Evolutionary conservation across 2,113 vertebrate genomes (phyloP).

Genomic region (Hippocampus mohnikei): DNA sequence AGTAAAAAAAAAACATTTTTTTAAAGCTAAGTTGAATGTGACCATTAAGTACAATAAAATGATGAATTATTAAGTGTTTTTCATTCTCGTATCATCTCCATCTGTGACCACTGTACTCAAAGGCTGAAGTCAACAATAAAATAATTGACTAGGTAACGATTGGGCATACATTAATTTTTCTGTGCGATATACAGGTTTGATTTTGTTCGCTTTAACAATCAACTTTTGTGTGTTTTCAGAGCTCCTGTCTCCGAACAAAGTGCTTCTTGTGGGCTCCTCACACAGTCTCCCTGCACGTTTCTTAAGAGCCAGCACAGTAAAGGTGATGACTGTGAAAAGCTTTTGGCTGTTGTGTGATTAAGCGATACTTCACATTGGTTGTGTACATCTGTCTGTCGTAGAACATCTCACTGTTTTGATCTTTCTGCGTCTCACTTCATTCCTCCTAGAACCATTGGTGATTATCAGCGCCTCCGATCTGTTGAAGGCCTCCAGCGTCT

Average conservation of each 20-base stretch:
- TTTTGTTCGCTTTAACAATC: not conserved
- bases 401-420: slow-evolving; percentile 20
- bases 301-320: slow-evolving; percentile 33
- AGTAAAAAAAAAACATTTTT: too few species aligned
- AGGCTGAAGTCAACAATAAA: not conserved
- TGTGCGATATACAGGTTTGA: not conserved
- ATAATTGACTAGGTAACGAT: not conserved
- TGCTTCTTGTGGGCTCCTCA: slow-evolving; percentile 47
- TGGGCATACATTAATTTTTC: not conserved
- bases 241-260: slow-evolving; percentile 48
- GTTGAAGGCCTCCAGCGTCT: slow-evolving; percentile 64
- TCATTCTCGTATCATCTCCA: not conserved
- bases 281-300: slow-evolving; percentile 34
- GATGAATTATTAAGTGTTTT: not conserved
- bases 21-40: too few species aligned
- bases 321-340: slow-evolving; percentile 53
- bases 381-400: slow-evolving; percentile 17
- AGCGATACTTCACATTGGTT: slow-evolving; percentile 17
- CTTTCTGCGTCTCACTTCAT: slow-evolving; percentile 46
- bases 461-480: slow-evolving; percentile 70
- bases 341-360: slow-evolving; percentile 4
- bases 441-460: slow-evolving; percentile 71
- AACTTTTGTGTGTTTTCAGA: slow-evolving; percentile 24
- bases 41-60: too few species aligned
- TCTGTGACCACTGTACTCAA: not conserved